These are phyloP conservation scores for Epinotia brunnichana DNA, from an alignment of 2,888 invertebrate genomes.

Conservation along the genomic window DNA sequence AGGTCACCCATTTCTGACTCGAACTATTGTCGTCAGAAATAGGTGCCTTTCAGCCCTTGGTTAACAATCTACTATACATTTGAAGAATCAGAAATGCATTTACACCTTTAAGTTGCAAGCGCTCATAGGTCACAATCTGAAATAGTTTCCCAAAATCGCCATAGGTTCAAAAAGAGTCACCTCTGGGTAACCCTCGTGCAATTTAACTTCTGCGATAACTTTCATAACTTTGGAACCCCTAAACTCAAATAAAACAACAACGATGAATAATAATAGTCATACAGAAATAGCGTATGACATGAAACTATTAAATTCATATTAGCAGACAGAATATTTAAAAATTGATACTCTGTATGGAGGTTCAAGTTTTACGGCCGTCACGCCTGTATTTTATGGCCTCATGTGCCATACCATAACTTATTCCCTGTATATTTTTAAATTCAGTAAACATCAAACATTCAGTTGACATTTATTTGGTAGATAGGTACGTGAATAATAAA, in stretches of 20 bases:
- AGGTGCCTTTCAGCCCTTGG: no score
- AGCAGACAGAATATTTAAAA: conserved; percentile 15
- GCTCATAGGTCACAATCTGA: no score
- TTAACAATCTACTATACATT: no score
- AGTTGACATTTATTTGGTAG: conserved; percentile 16
- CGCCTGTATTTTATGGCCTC: conserved; percentile 35
- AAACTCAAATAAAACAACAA: background rate
- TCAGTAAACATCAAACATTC: conserved; percentile 14
- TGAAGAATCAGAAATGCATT: no score
- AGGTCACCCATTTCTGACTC: no score
- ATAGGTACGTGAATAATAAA: background rate
- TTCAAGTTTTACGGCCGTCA: conserved; percentile 27
- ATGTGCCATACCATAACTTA: conserved; percentile 19
- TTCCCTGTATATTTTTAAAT: conserved; percentile 17
- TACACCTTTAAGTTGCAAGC: no score
- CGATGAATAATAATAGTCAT: background rate
- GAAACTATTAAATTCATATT: conserved; percentile 6
- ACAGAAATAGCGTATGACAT: background rate
- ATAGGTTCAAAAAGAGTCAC: no score
- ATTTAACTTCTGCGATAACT: background rate
- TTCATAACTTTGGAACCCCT: background rate
- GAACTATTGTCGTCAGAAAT: no score
- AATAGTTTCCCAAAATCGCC: no score
- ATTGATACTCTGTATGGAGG: conserved; percentile 24
- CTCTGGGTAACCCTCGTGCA: no score